Evolutionary conservation across 2,888 invertebrate species (phyloP), one percentile per base, ranked within the genome.

Genomic region (Andrena camellia): DNA sequence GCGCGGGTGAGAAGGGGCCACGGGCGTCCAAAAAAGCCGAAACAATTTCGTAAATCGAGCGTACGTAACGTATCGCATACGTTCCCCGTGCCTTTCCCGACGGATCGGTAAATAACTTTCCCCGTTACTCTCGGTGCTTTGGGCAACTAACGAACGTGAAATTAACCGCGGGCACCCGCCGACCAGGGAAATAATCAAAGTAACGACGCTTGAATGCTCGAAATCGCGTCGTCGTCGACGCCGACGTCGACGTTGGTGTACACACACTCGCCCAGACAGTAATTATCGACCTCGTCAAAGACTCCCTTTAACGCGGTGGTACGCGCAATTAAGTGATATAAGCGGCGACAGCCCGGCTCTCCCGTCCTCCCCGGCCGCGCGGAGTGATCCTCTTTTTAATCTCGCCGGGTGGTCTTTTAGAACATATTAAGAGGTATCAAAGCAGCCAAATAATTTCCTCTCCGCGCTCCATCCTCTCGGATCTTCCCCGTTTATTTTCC

Each of bases 231-330:
- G 76, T 48, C 57, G 52, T 54, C 66, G 7, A 60, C 62, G 48
- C 26, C 57, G 29, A 17, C 69, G n/a, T 3, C 62, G 29, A 6
- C 59, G 63, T 13, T 23, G 23, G 23, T 54, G 64, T 54, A 60
- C 73, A 70, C 81, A 54, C 60, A 35, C 73, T 31, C 67, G 20
- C 26, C 52, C 77, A 70, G 74, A 74, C 77, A 77, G 84, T 86
- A 86, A 86, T 86, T 86, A 86, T 86, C 84, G 84, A 67, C 79
- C 77, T 78, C 68, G 84, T 86, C 85, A 86, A 86, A 86, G 82
- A 82, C 79, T 85, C 77, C 74, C 82, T 84, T 84, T 77, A 84
- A 79, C 79, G 84, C 69, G 76, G 26, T 23, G 71, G 60, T 68
- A 77, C 85, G 84, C 79, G 82, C 82, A 85, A 84, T 86, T 86